Conservation (phyloP, 2,113 vertebrate genomes). For the Cygnus atratus region DNA sequence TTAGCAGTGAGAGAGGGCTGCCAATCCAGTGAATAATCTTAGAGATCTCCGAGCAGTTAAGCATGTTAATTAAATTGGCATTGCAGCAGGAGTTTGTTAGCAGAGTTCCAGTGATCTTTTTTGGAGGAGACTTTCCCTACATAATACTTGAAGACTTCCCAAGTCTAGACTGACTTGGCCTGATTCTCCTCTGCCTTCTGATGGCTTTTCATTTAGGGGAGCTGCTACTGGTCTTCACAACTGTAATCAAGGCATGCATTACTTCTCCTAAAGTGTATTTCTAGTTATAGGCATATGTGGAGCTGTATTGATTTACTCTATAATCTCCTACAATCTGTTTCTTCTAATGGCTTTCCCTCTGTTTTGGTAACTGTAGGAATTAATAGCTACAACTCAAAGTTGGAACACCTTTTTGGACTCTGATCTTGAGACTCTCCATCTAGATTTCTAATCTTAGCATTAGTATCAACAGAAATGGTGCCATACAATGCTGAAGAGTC, state of each 20-base stretch:
- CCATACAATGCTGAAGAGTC: neutral
- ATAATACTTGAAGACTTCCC: neutral
- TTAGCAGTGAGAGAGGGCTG: slow-evolving; percentile 57
- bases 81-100: slow-evolving; percentile 36
- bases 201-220: neutral
- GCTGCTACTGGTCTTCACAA: neutral
- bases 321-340: neutral
- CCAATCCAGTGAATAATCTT: slow-evolving; percentile 60
- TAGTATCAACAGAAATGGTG: neutral
- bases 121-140: neutral
- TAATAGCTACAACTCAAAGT: neutral
- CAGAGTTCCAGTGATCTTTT: neutral
- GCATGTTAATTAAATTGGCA: slow-evolving; percentile 62
- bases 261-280: neutral
- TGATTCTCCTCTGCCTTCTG: neutral
- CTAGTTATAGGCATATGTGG: neutral
- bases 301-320: neutral
- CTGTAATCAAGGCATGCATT: neutral
- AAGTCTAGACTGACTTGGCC: neutral
- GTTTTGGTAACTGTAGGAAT: neutral
- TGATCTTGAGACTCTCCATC: neutral
- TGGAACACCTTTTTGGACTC: neutral
- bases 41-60: slow-evolving; percentile 65
- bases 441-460: neutral
- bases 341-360: neutral